phyloP scores from a whole-genome alignment of 2,888 invertebrate genomes.

The Andrena trimmerana region DNA sequence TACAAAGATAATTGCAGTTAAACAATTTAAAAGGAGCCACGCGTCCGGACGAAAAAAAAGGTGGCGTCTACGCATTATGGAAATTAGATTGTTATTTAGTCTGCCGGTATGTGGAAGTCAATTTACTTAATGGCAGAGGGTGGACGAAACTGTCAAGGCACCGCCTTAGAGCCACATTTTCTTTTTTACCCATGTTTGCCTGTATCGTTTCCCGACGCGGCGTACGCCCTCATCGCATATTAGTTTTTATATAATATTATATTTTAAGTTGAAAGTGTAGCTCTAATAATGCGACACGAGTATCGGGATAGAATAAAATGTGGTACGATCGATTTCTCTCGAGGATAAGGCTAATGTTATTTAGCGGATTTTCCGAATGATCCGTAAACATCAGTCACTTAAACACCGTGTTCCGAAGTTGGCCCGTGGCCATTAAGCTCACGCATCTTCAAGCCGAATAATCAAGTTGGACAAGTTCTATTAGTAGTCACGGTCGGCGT shows the following conservation, averaged over 20 bases:
- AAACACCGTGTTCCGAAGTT: conserved; percentile 59
- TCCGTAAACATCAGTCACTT: conserved; percentile 70
- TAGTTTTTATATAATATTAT: background rate
- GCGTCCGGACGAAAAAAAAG: conserved; percentile 33
- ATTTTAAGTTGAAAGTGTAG: background rate
- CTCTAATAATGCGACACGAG: background rate
- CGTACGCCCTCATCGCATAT: background rate
- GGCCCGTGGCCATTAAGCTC: conserved; percentile 72
- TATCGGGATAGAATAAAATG: background rate
- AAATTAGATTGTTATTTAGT: conserved; percentile 79
- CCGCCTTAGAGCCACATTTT: conserved; percentile 76
- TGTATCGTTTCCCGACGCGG: conserved; percentile 23
- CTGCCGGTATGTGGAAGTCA: conserved; percentile 72
- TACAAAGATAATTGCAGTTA: background rate
- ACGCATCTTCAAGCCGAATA: conserved; percentile 75
- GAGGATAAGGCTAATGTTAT: background rate
- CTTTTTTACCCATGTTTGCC: conserved; percentile 57
- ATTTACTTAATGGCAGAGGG: conserved; percentile 79
- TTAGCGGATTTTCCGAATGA: conserved; percentile 53
- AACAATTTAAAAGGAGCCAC: background rate
- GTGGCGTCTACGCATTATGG: conserved; percentile 74
- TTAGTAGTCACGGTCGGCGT: conserved; percentile 73
- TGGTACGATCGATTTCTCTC: background rate
- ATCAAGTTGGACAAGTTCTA: conserved; percentile 84
- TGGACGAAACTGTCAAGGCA: conserved; percentile 75